These are phyloP conservation scores for Apomyelois bistriatella DNA, from an alignment of 2,888 invertebrate species.

Conservation along the genomic window DNA sequence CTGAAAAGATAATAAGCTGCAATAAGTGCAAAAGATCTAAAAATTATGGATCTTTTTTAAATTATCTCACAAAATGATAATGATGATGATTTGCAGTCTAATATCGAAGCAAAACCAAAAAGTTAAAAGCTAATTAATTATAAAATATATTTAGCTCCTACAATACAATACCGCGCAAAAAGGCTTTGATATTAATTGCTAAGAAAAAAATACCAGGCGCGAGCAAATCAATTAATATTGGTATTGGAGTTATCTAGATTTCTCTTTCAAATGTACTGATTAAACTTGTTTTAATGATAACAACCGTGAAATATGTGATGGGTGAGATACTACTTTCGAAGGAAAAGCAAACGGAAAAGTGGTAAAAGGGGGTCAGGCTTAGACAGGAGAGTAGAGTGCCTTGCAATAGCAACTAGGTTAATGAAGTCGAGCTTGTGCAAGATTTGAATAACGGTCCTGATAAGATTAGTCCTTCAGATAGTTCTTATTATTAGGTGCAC, in stretches of 20 bases:
- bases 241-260: neutral
- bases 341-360: constrained; percentile 11
- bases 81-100: no score
- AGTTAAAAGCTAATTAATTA: no score
- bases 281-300: neutral
- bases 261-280: no score
- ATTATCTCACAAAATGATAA: no score
- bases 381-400: constrained; percentile 1
- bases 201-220: constrained; percentile 2
- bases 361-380: constrained; percentile 1
- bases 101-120: no score
- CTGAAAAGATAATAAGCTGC: no score
- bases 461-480: constrained; percentile 3
- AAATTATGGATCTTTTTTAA: no score
- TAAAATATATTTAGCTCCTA: neutral
- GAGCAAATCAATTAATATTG: neutral
- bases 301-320: neutral
- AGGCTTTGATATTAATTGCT: neutral
- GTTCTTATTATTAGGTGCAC: neutral
- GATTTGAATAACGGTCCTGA: neutral
- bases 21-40: no score
- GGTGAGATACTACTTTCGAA: neutral
- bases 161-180: neutral
- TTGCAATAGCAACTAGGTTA: constrained; percentile 11
- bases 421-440: constrained; percentile 6